Percentiles rank a stretch among this genome's conserved stretches.
phyloP scores from a whole-genome alignment of 2,113 vertebrate species.

The Holacanthus passer region DNA sequence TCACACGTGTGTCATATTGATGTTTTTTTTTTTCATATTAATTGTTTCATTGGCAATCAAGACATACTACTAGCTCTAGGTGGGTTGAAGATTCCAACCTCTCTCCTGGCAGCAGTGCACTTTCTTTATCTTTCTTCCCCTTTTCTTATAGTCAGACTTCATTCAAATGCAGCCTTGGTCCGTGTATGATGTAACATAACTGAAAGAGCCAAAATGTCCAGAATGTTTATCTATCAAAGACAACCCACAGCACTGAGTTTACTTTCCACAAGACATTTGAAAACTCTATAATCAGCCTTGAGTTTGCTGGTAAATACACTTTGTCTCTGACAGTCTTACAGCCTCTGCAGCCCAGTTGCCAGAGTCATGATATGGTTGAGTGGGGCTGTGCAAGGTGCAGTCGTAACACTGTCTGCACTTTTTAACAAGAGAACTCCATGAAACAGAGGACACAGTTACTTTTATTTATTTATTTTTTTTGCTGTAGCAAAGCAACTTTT shows the following conservation, averaged over 20 bases:
- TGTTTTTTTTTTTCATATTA: too few species aligned
- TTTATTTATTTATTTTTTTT: not conserved
- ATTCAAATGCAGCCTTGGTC: not conserved
- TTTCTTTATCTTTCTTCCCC: not conserved
- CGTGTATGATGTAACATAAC: constrained; percentile 22
- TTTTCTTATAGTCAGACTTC: not conserved
- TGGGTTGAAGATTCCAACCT: not conserved
- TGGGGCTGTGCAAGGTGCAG: not conserved
- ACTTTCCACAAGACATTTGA: not conserved
- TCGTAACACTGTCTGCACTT: not conserved
- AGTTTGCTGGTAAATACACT: not conserved
- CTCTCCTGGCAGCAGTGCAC: not conserved
- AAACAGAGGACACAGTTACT: not conserved
- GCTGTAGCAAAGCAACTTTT: not conserved
- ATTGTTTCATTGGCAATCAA: not conserved
- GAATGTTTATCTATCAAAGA: constrained; percentile 9
- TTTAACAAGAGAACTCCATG: not conserved
- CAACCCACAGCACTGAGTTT: not conserved
- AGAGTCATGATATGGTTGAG: constrained; percentile 10
- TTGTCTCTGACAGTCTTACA: not conserved
- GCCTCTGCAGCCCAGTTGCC: not conserved
- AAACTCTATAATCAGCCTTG: constrained; percentile 15
- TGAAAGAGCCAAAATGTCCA: constrained; percentile 10
- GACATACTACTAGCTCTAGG: not conserved
- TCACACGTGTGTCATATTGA: too few species aligned